Base-by-base conservation (phyloP, 2,113 vertebrate genomes). In the Chionomys nivalis region DNA sequence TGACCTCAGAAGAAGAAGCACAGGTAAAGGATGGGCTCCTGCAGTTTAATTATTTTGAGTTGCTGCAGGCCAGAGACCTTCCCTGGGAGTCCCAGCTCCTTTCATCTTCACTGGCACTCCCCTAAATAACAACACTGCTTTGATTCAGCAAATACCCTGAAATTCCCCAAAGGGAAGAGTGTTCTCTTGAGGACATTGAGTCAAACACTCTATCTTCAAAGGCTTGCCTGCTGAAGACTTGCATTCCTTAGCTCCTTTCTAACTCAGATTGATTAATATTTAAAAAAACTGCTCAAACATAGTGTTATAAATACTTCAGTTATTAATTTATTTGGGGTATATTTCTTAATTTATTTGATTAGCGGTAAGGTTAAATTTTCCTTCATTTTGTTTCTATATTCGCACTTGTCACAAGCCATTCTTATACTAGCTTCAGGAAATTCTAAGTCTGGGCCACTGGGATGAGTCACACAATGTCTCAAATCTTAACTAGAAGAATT, bases 1-100 rank as follows among this genome's bases (percentile, higher is more conserved):
- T 95, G 89, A 36, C 87, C 89, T 93, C 7, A 79, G 89, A 94
- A 91, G 94, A 94, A 94, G 85, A 94, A 61, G 73, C 39, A 39
- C 14, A 63, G 52, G 47, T 81, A 76, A 92, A 93, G 65, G 19
- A 93, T 1, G 58, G 16, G 31, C 52, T 78, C 76, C 89, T 87
- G 79, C 12, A 1, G 47, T 79, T 94, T 91, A 91, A 82, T 96
- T 93, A 81, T 77, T 49, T 76, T 82, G 72, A 75, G 28, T 68
- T 68, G 68, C 91, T 89, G 75, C 26, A n/a, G 78, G 81, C 47
- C 39, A 9, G 63, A 78, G 61, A 78, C 23, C 79, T 86, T 68
- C 49, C 88, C 36, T 88, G 61, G 87, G 28, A 79, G 72, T 87
- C 82, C 28, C 7, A 58, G 44, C 94, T 87, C n/a, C 75, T n/a